These are phyloP conservation scores for Cheirogaleus major DNA, from an alignment of 2,797 vertebrate genomes.

Conservation along the genomic window DNA sequence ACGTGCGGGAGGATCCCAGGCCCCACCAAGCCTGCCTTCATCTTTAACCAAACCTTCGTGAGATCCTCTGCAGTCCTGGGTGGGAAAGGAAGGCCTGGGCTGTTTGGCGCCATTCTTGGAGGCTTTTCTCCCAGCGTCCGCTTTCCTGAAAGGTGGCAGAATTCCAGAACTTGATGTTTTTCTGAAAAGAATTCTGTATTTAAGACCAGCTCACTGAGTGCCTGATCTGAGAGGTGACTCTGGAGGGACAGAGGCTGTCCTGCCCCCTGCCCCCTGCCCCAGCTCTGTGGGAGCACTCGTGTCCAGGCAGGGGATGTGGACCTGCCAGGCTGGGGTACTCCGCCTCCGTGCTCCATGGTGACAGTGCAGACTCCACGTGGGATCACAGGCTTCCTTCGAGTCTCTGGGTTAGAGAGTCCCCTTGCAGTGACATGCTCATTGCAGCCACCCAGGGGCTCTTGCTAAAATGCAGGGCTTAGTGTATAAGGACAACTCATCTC, in stretches of 20 bases:
- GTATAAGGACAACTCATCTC: not conserved
- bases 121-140: not conserved
- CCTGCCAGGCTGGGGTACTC: not conserved
- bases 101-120: rapidly evolving
- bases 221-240: not conserved
- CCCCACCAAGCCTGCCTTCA: not conserved
- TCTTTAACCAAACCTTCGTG: not conserved
- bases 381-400: not conserved
- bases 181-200: not conserved
- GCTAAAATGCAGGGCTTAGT: not conserved
- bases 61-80: not conserved
- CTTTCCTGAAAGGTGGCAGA: not conserved
- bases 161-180: not conserved
- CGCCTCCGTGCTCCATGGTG: rapidly evolving
- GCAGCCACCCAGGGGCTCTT: not conserved
- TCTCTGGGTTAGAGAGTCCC: not conserved
- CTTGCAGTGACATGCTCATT: too few relatives aligned
- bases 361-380: not conserved
- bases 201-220: not conserved
- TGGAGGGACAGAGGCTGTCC: not conserved
- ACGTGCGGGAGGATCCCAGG: not conserved
- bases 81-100: not conserved
- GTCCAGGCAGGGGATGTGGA: rapidly evolving
- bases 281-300: not conserved
- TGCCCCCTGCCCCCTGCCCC: not conserved